Conservation (phyloP, 2,113 vertebrate species). For the Corydoras sp. region DNA sequence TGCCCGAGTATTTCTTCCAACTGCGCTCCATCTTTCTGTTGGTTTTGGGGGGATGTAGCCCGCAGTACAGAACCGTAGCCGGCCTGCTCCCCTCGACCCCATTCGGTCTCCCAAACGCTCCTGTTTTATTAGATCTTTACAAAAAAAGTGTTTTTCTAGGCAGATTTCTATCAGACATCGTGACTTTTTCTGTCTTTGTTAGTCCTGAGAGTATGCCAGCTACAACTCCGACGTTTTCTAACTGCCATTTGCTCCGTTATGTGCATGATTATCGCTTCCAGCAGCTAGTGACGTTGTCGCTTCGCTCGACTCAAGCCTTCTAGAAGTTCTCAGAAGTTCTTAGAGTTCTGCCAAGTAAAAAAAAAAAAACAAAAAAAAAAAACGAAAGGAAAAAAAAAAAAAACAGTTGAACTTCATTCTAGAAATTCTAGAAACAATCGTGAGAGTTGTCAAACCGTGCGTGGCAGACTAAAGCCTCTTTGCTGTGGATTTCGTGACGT, state of each 20-base stretch:
- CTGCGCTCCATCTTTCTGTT: constrained; percentile 4
- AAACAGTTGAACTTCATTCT: too few species aligned
- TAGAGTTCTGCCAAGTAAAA: neutral
- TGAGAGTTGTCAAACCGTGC: neutral
- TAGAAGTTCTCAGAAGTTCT: neutral
- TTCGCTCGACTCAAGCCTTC: neutral
- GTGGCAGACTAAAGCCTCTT: constrained; percentile 33
- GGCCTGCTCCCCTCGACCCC: constrained; percentile 1
- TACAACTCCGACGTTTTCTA: constrained; percentile 41
- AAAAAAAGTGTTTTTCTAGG: constrained; percentile 40
- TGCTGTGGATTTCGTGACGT: constrained; percentile 56
- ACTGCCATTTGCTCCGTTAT: constrained; percentile 53
- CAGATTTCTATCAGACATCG: constrained; percentile 35
- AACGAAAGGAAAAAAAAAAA: too few species aligned
- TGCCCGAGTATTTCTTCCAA: neutral
- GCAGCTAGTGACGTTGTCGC: constrained; percentile 20
- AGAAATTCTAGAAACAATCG: neutral
- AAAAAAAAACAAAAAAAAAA: neutral
- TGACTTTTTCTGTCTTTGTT: constrained; percentile 22
- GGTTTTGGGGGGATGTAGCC: neutral
- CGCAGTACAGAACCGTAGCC: constrained; percentile 16
- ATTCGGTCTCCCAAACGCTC: constrained; percentile 10
- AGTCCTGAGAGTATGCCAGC: neutral
- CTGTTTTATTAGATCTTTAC: constrained; percentile 36
- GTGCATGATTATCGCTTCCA: constrained; percentile 50